These are phyloP conservation scores for Teleopsis dalmanni DNA, from an alignment of 1,140 invertebrate species.

Conservation along the genomic window DNA sequence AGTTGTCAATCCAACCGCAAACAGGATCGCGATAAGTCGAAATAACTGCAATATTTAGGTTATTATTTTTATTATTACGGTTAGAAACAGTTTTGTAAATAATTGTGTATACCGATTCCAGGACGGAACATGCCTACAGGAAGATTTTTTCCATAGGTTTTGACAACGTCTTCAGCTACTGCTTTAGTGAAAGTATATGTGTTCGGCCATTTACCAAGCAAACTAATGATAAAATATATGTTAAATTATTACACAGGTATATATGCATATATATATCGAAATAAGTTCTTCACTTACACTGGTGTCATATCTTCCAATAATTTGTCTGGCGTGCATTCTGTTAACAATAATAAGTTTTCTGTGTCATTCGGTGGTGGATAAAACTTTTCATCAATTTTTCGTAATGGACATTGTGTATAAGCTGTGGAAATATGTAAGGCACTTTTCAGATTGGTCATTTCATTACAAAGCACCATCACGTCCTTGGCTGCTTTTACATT, in stretches of 20 bases:
- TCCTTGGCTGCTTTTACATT: slow-evolving; percentile 59
- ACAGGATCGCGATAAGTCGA: slow-evolving; percentile 67
- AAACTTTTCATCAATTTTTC: slow-evolving; percentile 42
- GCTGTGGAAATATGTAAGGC: slow-evolving; percentile 52
- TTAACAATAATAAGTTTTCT: slow-evolving; percentile 53
- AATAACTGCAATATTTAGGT: no score
- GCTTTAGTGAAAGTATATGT: slow-evolving; percentile 64
- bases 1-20: slow-evolving; percentile 78
- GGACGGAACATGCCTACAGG: slow-evolving; percentile 53
- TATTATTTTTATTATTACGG: neutral
- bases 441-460: slow-evolving; percentile 56
- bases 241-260: neutral
- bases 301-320: slow-evolving; percentile 60
- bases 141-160: slow-evolving; percentile 48
- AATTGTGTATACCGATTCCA: slow-evolving; percentile 46
- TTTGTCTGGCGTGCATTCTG: slow-evolving; percentile 48
- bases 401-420: slow-evolving; percentile 47
- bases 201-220: slow-evolving; percentile 57
- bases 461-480: slow-evolving; percentile 54
- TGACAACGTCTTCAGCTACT: slow-evolving; percentile 54
- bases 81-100: neutral
- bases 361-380: slow-evolving; percentile 43
- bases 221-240: slow-evolving; percentile 36
- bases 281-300: slow-evolving; percentile 47
- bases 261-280: neutral